These are phyloP conservation scores for Proisotoma minuta DNA, from an alignment of 2,888 invertebrate species.

Conservation along the genomic window DNA sequence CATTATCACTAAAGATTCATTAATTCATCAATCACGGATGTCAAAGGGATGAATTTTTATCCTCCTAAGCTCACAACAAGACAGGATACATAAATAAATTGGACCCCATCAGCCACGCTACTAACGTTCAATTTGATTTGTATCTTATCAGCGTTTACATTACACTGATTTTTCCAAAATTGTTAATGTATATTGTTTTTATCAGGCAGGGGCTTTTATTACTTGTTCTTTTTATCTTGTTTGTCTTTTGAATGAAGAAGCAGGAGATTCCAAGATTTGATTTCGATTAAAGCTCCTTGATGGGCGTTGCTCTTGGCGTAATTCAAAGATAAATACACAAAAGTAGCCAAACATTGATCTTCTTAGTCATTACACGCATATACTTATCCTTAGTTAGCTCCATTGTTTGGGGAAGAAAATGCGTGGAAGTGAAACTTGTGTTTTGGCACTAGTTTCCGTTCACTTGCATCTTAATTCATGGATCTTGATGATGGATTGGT, in stretches of 20 bases:
- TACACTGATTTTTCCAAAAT: too few relatives aligned
- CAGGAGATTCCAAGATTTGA: too few relatives aligned
- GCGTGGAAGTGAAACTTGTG: too few relatives aligned
- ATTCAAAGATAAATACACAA: not conserved
- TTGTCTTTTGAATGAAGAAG: not conserved
- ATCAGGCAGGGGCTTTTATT: not conserved
- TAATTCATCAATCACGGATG: constrained; percentile 4
- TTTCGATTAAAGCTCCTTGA: constrained; percentile 1
- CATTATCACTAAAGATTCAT: too few relatives aligned
- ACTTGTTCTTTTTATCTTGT: not conserved
- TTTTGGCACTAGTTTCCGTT: constrained; percentile 1
- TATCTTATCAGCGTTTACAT: too few relatives aligned
- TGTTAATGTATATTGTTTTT: too few relatives aligned
- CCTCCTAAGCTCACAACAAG: not conserved
- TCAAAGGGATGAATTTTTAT: constrained; percentile 4
- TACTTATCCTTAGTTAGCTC: too few relatives aligned
- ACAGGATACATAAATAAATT: too few relatives aligned
- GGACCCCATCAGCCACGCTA: not conserved
- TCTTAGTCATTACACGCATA: too few relatives aligned
- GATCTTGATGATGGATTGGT: constrained; percentile 1
- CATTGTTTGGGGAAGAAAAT: too few relatives aligned
- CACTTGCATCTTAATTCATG: constrained; percentile 1
- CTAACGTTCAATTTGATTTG: too few relatives aligned
- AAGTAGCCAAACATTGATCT: not conserved
- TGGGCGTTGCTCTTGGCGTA: constrained; percentile 1